Evolutionary conservation across 2,797 vertebrate species (phyloP), one percentile per base, ranked within the genome.

Genomic region (Thaleichthys pacificus): DNA sequence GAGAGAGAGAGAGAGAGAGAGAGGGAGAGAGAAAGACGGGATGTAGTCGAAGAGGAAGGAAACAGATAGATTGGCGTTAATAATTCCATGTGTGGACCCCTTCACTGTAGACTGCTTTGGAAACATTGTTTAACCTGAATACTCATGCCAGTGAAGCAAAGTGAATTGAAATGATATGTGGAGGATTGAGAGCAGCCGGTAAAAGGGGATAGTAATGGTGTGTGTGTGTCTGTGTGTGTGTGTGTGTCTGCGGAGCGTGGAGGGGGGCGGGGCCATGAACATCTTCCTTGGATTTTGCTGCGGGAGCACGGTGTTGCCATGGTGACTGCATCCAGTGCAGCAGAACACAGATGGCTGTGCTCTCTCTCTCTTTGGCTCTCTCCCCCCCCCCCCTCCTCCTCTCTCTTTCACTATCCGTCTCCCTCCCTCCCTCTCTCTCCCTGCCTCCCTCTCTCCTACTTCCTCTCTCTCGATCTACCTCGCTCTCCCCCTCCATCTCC

Each of bases 221-320:
- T 62, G 8, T 70, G 24, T 51, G 35, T 61, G 14, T 62, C 4
- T 70, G 24, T 51, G 35, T 8, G 81, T 73, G 71, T 79, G 83
- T 58, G 57, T 58, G 22, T 68, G 65, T 56, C 42, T 75, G 68
- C 88, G 77, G 84, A 5, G 80, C 72, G 70, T 77, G 83, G 30
- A 84, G 32, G 60, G 67, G 57, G 65, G 69, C 78, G 86, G 75
- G 69, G 81, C 81, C 74, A 78, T 71, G 76, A 80, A 78, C 77
- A 66, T 87, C 87, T 86, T 88, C 77, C 71, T 73, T 74, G 83
- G 82, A 87, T 88, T 91, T 85, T 89, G 80, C 83, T 84, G 86
- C 84, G 79, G 82, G 88, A 89, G 85, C 84, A 89, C 69, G 4
- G 21, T 66, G 65, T 66, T 66, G 6, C 65, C 65, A 66, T 66